Evolutionary conservation across 2,888 invertebrate genomes (phyloP).

Genomic region (Pantelozetes paolii): DNA sequence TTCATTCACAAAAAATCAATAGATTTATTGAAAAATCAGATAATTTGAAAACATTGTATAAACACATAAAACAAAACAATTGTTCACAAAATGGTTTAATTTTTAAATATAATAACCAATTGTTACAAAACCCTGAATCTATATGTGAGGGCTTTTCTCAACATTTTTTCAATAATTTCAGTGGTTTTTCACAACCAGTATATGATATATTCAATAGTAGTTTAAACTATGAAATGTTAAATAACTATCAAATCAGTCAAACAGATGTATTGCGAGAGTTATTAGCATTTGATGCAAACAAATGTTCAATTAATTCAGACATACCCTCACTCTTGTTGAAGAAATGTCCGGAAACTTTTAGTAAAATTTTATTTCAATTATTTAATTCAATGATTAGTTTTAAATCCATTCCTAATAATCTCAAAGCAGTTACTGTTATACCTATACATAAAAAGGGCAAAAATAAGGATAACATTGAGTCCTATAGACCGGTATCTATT

Average conservation of each 20-base stretch:
- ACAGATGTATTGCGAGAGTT: conserved; percentile 16
- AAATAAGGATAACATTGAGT: not conserved
- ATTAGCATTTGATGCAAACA: not conserved
- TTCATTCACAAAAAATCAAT: not conserved
- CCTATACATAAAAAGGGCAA: conserved; percentile 22
- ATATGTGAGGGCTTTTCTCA: conserved; percentile 9
- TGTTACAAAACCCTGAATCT: too few relatives aligned
- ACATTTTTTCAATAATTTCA: not conserved
- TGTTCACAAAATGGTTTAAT: too few relatives aligned
- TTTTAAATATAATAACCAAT: not conserved
- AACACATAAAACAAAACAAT: not conserved
- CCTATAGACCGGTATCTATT: conserved; percentile 15
- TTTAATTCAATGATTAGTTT: not conserved
- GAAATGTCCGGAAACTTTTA: conserved; percentile 11
- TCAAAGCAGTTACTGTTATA: conserved; percentile 1
- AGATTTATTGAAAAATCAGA: not conserved
- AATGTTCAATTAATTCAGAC: not conserved
- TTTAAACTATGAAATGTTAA: not conserved
- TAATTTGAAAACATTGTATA: conserved; percentile 8
- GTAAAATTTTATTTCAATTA: not conserved
- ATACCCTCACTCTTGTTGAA: not conserved
- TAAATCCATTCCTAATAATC: not conserved
- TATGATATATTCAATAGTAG: not conserved
- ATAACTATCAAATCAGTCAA: not conserved
- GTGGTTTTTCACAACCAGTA: not conserved